Conservation (phyloP, 2,113 vertebrate species). For the Acanthochromis polyacanthus region DNA sequence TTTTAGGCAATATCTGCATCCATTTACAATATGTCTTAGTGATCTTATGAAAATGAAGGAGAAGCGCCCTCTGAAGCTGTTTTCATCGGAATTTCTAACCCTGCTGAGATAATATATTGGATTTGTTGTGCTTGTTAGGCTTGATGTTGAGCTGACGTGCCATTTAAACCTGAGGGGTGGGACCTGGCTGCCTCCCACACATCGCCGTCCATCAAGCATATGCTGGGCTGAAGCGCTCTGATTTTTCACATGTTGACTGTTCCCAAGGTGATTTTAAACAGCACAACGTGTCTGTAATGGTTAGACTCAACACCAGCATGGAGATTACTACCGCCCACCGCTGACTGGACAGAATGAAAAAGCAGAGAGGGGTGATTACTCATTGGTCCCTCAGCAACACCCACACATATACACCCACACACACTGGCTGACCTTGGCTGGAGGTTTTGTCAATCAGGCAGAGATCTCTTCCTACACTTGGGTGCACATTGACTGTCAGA, state of each 20-base stretch:
- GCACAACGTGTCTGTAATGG: constrained; percentile 36
- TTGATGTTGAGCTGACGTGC: constrained; percentile 16
- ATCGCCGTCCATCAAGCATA: constrained; percentile 27
- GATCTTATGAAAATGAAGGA: not conserved
- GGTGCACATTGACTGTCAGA: constrained; percentile 55
- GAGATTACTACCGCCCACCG: constrained; percentile 38
- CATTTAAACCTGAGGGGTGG: constrained; percentile 16
- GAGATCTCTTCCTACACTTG: constrained; percentile 47
- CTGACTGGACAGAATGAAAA: constrained; percentile 24
- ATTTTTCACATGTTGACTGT: constrained; percentile 40
- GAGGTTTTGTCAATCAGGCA: constrained; percentile 61
- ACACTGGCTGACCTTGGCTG: constrained; percentile 58
- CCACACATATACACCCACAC: not conserved
- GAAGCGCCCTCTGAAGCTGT: not conserved
- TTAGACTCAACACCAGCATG: constrained; percentile 39
- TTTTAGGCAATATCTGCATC: not conserved
- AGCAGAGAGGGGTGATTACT: constrained; percentile 43
- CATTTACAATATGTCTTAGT: not conserved
- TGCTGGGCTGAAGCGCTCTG: constrained; percentile 3
- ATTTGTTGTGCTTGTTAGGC: not conserved
- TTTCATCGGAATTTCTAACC: not conserved
- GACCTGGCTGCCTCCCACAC: constrained; percentile 26
- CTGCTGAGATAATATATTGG: not conserved
- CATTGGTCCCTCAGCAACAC: constrained; percentile 35
- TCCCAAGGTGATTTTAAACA: constrained; percentile 50